Evolutionary conservation across 2,888 invertebrate genomes (phyloP).

Genomic region (Phoronis australis): DNA sequence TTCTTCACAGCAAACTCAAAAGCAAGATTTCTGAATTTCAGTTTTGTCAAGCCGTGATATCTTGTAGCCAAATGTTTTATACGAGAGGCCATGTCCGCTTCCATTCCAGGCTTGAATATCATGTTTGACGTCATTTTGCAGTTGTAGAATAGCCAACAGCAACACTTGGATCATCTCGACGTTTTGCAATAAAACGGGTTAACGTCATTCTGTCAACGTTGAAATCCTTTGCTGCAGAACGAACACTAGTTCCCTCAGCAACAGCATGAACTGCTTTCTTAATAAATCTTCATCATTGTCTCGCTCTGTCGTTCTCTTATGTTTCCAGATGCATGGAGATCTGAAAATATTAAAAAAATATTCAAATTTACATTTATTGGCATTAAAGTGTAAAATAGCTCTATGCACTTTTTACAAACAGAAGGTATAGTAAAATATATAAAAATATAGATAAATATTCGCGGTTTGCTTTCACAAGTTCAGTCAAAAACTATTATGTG

Average conservation of each 20-base stretch:
- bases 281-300: not conserved
- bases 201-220: constrained; percentile 5
- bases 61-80: constrained; percentile 6
- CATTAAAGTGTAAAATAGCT: too few species aligned
- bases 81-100: constrained; percentile 4
- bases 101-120: too few species aligned
- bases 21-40: constrained; percentile 3
- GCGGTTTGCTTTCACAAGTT: too few species aligned
- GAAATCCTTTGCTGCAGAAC: constrained; percentile 4
- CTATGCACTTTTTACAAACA: too few species aligned
- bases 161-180: not conserved
- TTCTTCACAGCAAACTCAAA: not conserved
- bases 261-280: not conserved
- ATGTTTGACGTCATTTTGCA: not conserved
- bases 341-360: not conserved
- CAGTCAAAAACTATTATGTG: too few species aligned
- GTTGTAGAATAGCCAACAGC: not conserved
- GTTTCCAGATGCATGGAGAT: too few species aligned
- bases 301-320: not conserved
- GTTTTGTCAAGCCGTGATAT: constrained; percentile 10
- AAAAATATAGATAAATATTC: too few species aligned
- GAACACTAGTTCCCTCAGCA: too few species aligned
- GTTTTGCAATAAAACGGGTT: constrained; percentile 1
- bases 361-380: too few species aligned
- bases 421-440: too few species aligned